Conservation (phyloP, 2,113 vertebrate genomes). For the Elanus axillaris region DNA sequence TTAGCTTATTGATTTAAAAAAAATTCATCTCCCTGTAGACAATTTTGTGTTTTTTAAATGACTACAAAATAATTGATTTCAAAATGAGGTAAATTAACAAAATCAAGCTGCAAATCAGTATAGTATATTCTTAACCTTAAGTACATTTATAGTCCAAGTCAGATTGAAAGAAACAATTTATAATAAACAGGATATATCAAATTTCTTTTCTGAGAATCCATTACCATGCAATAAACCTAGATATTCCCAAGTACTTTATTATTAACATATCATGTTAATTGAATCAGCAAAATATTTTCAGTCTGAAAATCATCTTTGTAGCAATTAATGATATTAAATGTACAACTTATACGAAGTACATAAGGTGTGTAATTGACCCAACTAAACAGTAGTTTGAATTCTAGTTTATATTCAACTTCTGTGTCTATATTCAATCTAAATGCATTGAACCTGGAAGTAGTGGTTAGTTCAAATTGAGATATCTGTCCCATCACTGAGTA, state of each 20-base stretch:
- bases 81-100: not conserved
- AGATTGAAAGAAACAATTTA: not conserved
- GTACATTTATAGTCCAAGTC: not conserved
- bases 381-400: not conserved
- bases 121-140: not conserved
- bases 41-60: not conserved
- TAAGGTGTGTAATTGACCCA: not conserved
- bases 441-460: not conserved
- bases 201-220: not conserved
- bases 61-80: not conserved
- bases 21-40: not conserved
- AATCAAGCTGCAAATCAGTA: not conserved
- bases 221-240: slow-evolving; percentile 4
- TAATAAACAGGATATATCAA: not conserved
- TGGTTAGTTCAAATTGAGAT: not conserved
- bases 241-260: not conserved
- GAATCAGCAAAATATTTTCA: slow-evolving; percentile 28
- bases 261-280: slow-evolving; percentile 19
- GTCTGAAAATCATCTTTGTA: not conserved
- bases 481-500: not conserved
- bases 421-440: not conserved
- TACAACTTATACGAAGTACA: not conserved
- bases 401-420: not conserved
- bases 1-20: not conserved
- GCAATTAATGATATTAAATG: not conserved